Evolutionary conservation across 2,113 vertebrate species (phyloP), one percentile per base, ranked within the genome.

Genomic region (Chrysemys picta): DNA sequence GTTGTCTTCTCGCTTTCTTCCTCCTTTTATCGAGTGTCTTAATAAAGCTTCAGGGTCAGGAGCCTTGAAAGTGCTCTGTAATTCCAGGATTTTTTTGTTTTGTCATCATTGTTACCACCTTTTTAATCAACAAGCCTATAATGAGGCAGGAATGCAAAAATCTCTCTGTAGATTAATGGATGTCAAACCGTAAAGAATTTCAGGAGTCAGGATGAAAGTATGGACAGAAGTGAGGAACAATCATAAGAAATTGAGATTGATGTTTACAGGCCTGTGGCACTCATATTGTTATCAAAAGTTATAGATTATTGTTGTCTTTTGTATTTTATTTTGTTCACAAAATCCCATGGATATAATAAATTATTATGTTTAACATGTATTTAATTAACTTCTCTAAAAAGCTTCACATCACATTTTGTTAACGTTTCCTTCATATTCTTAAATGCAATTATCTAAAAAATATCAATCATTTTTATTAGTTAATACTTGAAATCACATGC

Each of bases 401-500:
- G 52, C 56, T 97, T 97, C 97, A 97, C 97, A 96, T 97, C 97
- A 95, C 65, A 69, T 98, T 97, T 97, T 98, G 89, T 97, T 98
- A 97, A 97, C 98, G 97, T 79, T 98, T 97, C 88, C 98, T 97
- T 98, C 89, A 95, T 95, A 97, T 94, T 98, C 97, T 98, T 97
- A 97, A 97, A 97, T 97, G 95, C 86, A 98, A 98, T 98, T 98
- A 98, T 98, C 97, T 98, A 97, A 98, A 98, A 98, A 96, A 97
- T 98, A 98, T 98, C 97, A 98, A 98, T 98, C 98, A 98, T 97
- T 98, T 98, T 98, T 98, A 98, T 98, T 98, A 98, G 97, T 97
- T 98, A 98, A 97, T 97, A 98, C 92, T 98, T 98, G 97, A 97
- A 98, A 97, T 91, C 94, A 85, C 94, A 92, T 96, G 96, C 95